These are phyloP conservation scores for Albula glossodonta DNA, from an alignment of 2,113 vertebrate genomes.

Conservation along the genomic window DNA sequence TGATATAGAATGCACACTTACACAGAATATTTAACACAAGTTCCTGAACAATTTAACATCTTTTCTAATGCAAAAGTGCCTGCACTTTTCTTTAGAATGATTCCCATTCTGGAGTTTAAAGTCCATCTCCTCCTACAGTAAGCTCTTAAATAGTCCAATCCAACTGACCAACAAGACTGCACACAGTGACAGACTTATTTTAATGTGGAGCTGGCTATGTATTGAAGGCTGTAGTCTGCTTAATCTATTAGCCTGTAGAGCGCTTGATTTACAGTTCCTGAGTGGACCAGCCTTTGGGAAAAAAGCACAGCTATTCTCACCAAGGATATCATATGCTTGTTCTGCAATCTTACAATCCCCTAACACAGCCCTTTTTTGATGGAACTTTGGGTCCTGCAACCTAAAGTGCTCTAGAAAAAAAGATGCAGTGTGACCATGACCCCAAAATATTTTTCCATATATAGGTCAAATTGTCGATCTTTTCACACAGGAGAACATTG, in stretches of 20 bases:
- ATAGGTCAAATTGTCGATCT: background rate
- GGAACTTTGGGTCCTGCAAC: slow-evolving; percentile 36
- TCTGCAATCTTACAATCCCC: slow-evolving; percentile 15
- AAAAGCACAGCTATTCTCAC: slow-evolving; percentile 31
- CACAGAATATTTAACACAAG: background rate
- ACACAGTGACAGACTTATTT: slow-evolving; percentile 20
- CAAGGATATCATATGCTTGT: slow-evolving; percentile 23
- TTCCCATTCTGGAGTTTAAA: background rate
- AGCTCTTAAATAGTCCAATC: background rate
- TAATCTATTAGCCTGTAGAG: slow-evolving; percentile 53
- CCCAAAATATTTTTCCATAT: background rate
- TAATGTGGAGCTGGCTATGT: background rate
- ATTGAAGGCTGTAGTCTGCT: slow-evolving; percentile 40
- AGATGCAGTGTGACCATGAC: background rate
- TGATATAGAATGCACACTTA: background rate
- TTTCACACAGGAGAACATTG: background rate
- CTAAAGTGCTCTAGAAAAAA: slow-evolving; percentile 14
- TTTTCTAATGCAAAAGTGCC: background rate
- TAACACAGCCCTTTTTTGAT: slow-evolving; percentile 33
- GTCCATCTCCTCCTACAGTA: background rate
- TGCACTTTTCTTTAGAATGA: background rate
- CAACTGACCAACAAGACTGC: background rate
- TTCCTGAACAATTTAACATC: background rate
- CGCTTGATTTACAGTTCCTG: slow-evolving; percentile 34
- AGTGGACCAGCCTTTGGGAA: slow-evolving; percentile 42